Percentiles rank a stretch among this genome's conserved stretches.
Evolutionary conservation across 2,113 vertebrate species (phyloP).

Genomic region (Chaetops frenatus): DNA sequence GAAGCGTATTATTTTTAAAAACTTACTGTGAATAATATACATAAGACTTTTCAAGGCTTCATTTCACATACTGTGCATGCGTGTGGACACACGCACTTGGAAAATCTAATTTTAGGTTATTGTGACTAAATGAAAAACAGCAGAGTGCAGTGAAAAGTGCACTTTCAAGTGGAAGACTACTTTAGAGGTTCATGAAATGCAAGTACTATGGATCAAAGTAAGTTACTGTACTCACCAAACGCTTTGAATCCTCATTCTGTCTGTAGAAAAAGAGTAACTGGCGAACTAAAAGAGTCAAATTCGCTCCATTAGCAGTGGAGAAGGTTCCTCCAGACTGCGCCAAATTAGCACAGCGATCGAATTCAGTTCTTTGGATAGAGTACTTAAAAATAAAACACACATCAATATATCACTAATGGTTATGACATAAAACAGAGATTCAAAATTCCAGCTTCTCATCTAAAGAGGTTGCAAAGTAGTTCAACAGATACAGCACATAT

Average conservation of each 20-base stretch:
- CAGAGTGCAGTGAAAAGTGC: neutral
- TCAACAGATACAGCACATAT: neutral
- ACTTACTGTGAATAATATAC: neutral
- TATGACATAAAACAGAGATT: neutral
- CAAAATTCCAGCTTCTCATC: neutral
- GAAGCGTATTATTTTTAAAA: neutral
- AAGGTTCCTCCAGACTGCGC: constrained; percentile 74
- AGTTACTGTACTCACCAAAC: constrained; percentile 80
- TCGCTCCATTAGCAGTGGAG: constrained; percentile 66
- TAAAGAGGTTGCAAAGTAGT: neutral
- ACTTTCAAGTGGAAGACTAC: neutral
- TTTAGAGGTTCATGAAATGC: neutral
- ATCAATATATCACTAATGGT: neutral
- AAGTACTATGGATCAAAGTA: neutral
- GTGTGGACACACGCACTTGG: fast-evolving
- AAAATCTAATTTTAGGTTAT: neutral
- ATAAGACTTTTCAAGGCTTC: neutral
- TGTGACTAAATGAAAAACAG: neutral
- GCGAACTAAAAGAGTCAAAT: constrained; percentile 84
- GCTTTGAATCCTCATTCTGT: constrained; percentile 86
- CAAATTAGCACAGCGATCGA: constrained; percentile 80
- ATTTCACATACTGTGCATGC: neutral
- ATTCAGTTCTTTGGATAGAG: constrained; percentile 84
- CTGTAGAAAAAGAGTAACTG: constrained; percentile 96
- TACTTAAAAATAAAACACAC: constrained; percentile 70